Evolutionary conservation across 1,140 invertebrate species (phyloP).

Genomic region (Hyphantria cunea): DNA sequence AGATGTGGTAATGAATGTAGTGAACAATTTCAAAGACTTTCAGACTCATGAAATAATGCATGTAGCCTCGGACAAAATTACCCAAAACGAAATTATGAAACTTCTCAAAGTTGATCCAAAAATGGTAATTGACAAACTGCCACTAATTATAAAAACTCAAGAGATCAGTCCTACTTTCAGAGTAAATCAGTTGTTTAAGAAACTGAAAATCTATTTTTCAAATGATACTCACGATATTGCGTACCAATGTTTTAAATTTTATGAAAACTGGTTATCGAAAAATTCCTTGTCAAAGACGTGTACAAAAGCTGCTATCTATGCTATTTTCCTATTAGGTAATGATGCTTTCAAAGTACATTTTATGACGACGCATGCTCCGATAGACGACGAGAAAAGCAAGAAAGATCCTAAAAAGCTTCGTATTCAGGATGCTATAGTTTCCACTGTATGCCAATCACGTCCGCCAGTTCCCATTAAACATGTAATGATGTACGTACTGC

Average conservation of each 20-base stretch:
- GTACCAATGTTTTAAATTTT: slow-evolving; percentile 41
- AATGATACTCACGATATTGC: slow-evolving; percentile 55
- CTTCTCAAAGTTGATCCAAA: slow-evolving; percentile 52
- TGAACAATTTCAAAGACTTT: slow-evolving; percentile 33
- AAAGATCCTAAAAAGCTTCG: slow-evolving; percentile 39
- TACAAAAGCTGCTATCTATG: slow-evolving; percentile 35
- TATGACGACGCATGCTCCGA: slow-evolving; percentile 52
- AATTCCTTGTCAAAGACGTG: too few relatives aligned
- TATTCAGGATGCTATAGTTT: slow-evolving; percentile 57
- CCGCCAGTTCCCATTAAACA: slow-evolving; percentile 51
- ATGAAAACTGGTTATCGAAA: slow-evolving; percentile 26
- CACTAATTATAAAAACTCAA: slow-evolving; percentile 14
- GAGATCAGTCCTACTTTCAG: background rate
- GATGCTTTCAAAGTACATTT: slow-evolving; percentile 45
- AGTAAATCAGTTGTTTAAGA: slow-evolving; percentile 40
- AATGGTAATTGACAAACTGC: slow-evolving; percentile 37
- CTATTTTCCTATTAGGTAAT: slow-evolving; percentile 53
- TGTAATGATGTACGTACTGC: slow-evolving; percentile 48
- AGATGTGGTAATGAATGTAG: slow-evolving; percentile 46
- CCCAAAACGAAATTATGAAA: slow-evolving; percentile 35
- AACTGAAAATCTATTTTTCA: slow-evolving; percentile 59
- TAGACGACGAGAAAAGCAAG: slow-evolving; percentile 44
- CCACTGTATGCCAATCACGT: slow-evolving; percentile 47
- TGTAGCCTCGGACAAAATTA: background rate
- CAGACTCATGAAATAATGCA: slow-evolving; percentile 27